Conservation (phyloP, 2,888 invertebrate genomes). For the Encarsia formosa region DNA sequence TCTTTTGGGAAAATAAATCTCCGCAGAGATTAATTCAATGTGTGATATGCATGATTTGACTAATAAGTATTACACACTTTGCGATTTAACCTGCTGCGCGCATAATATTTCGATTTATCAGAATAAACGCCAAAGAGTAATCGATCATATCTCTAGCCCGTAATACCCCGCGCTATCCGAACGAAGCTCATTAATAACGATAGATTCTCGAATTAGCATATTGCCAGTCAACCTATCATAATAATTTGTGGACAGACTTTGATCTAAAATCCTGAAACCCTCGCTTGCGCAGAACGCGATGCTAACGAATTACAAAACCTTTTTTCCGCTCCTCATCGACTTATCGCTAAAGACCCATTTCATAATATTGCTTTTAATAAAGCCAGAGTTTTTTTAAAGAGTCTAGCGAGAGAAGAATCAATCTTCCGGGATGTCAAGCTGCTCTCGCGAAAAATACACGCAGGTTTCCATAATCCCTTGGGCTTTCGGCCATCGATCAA, state of each 20-base stretch:
- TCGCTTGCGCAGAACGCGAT: conserved; percentile 6
- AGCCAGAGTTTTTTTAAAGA: not conserved
- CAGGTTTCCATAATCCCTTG: conserved; percentile 2
- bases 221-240: conserved; percentile 7
- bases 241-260: conserved; percentile 11
- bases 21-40: too few relatives aligned
- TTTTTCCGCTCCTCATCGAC: not conserved
- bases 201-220: conserved; percentile 1
- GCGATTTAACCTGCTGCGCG: too few relatives aligned
- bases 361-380: conserved; percentile 1
- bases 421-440: conserved; percentile 15
- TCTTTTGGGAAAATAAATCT: too few relatives aligned
- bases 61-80: too few relatives aligned
- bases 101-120: too few relatives aligned
- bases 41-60: too few relatives aligned
- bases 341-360: conserved; percentile 3
- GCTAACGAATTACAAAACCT: conserved; percentile 14
- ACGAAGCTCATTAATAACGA: conserved; percentile 1
- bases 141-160: too few relatives aligned
- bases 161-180: too few relatives aligned
- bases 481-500: conserved; percentile 16
- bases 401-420: conserved; percentile 12
- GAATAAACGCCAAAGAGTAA: too few relatives aligned
- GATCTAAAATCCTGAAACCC: not conserved
- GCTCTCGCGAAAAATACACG: not conserved